Base-by-base conservation (phyloP, 2,888 invertebrate species). In the Pyrrhosoma nymphula region DNA sequence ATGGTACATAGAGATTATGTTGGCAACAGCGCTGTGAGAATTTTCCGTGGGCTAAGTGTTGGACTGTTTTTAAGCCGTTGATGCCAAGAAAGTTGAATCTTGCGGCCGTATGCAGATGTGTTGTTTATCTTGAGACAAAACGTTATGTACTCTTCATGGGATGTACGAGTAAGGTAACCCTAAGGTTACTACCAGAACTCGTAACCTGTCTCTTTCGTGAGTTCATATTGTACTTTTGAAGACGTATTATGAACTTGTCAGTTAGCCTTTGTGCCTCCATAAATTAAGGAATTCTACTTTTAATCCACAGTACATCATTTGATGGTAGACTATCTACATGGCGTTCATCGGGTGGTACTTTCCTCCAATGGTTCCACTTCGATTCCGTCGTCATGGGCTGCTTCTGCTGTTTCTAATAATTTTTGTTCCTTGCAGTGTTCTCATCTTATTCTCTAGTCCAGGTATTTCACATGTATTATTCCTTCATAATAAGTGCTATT, bases 341-440 rank as follows among this genome's bases (percentile, higher is more conserved):
- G 93, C 93, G 35, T 93, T 69, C 39, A 75, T 93, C 60, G 93
- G 93, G 12, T 93, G 93, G 93, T 93, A 39, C 47, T 47, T 93
- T 30, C 93, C 93, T 69, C 93, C 63, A 16, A 93, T 93, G 93
- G 55, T 93, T 93, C 93, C 93, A 23, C 75, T 93, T 39, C 69
- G 93, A 55, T 93, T 93, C 69, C 93, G 98, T 96, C 97, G 98
- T 95, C 97, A 97, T 96, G 97, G 97, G 96, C 97, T 98, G 96
- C 96, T 98, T 96, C 97, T 97, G 96, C 97, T 97, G 95, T 97
- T 97, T 93, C 97, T 97, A 96, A 97, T 97, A 95, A 97, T 98
- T 96, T 97, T 98, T 96, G 97, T 98, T 96, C 98, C 98, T 89
- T 98, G 98, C 96, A 97, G 97, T 96, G 97, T 97, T 95, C 97